These are phyloP conservation scores for Actinopyga echinites DNA, from an alignment of 53 echinoderm and acorn worm genomes.

Conservation along the genomic window DNA sequence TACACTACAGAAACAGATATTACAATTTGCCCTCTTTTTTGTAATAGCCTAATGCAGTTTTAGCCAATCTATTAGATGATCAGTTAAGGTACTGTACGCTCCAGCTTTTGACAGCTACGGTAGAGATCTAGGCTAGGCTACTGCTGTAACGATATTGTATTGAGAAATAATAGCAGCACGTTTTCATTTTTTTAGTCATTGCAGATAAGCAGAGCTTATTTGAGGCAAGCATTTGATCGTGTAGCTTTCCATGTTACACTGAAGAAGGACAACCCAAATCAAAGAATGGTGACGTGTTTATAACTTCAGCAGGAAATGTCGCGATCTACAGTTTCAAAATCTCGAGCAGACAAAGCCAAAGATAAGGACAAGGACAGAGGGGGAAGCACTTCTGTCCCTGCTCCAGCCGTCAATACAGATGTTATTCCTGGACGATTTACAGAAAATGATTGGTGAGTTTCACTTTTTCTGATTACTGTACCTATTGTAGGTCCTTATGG, in stretches of 20 bases:
- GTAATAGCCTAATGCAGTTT: no score
- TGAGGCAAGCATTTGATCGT: background rate
- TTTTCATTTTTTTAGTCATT: no score
- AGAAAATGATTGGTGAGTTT: conserved; percentile 89
- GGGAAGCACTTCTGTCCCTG: conserved; percentile 83
- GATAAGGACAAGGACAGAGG: conserved; percentile 90
- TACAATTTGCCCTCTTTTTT: no score
- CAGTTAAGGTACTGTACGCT: no score
- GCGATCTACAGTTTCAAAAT: conserved; percentile 90
- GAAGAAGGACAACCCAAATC: background rate
- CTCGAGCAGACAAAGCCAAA: conserved; percentile 92
- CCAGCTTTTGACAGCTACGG: no score
- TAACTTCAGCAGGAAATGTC: conserved; percentile 65
- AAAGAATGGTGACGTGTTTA: background rate
- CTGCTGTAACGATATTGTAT: no score
- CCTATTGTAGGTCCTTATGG: no score
- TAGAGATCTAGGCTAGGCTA: no score
- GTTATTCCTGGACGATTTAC: conserved; percentile 95
- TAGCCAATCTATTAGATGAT: no score
- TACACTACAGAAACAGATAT: no score
- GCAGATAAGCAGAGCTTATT: background rate
- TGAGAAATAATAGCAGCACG: no score
- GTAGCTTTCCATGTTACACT: background rate
- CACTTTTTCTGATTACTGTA: no score
- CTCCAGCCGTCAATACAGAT: conserved; percentile 83